phyloP scores from a whole-genome alignment of 2,113 vertebrate genomes.

The Calidris pygmaea region DNA sequence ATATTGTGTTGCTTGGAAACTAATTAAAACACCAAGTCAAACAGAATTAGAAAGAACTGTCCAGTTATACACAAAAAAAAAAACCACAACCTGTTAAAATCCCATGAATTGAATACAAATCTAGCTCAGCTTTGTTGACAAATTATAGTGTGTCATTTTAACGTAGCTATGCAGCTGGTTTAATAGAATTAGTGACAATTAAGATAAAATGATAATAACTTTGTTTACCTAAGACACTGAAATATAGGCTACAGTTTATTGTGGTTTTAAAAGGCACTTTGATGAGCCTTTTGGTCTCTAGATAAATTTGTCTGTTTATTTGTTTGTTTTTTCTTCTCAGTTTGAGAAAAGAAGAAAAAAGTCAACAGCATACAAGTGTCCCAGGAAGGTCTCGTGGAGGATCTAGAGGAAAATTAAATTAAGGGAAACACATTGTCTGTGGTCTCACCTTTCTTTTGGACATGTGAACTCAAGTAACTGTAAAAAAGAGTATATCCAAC shows the following conservation, averaged over 20 bases:
- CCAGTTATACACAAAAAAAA: neutral
- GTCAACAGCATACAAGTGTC: neutral
- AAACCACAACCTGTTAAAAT: neutral
- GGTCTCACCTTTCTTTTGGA: neutral
- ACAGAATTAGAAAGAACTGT: neutral
- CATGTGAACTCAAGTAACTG: neutral
- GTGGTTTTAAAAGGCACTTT: neutral
- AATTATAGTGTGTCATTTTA: neutral
- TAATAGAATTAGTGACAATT: neutral
- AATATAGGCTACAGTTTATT: neutral
- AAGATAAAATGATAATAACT: neutral
- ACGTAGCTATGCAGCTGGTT: neutral
- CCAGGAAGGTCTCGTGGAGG: neutral
- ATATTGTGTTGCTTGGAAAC: slow-evolving; percentile 11
- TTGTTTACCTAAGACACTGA: neutral
- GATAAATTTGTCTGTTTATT: neutral
- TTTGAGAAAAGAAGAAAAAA: neutral
- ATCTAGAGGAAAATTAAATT: neutral
- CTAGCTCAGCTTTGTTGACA: neutral
- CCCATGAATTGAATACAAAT: neutral
- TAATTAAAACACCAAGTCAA: neutral
- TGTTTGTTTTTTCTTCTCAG: neutral
- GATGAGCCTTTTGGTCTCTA: neutral
- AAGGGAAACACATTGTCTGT: neutral
- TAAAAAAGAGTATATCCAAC: neutral